Percentiles rank a stretch among this genome's conserved stretches.
Conservation (phyloP, 2,113 vertebrate genomes). For the Anseranas semipalmata region DNA sequence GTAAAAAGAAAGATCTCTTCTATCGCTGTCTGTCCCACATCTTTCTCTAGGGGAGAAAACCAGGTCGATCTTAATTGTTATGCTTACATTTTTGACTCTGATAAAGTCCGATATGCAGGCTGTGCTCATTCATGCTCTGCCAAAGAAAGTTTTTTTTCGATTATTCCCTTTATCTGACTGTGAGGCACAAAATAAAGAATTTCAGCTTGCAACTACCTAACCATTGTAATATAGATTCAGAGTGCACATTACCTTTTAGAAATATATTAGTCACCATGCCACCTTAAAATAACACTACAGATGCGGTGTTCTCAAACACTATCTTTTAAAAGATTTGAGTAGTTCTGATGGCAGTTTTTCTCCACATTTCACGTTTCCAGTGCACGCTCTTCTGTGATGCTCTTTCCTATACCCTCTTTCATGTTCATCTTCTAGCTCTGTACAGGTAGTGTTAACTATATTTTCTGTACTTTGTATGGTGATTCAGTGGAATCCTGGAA, state of each 20-base stretch:
- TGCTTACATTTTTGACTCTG: not conserved
- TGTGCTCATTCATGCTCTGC: not conserved
- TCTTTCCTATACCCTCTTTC: not conserved
- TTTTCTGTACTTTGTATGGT: not conserved
- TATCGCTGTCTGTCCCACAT: not conserved
- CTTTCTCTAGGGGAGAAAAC: not conserved
- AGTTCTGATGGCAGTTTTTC: not conserved
- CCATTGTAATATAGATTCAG: not conserved
- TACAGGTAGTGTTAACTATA: not conserved
- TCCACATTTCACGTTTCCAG: not conserved
- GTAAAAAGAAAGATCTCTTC: not conserved
- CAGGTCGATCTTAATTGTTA: not conserved
- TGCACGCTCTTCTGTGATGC: not conserved
- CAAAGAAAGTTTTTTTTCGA: not conserved
- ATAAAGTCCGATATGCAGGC: not conserved
- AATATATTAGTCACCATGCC: not conserved
- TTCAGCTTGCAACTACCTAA: not conserved
- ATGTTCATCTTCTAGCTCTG: rapidly evolving
- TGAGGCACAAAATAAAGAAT: not conserved
- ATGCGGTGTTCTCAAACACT: not conserved
- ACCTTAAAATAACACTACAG: not conserved
- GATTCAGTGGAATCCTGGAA: not conserved
- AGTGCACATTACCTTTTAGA: not conserved
- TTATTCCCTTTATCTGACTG: not conserved
- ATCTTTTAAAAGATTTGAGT: not conserved